Evolutionary conservation across 1,140 invertebrate species (phyloP), one percentile per base, ranked within the genome.

Genomic region (Trichomalopsis sarcophagae): DNA sequence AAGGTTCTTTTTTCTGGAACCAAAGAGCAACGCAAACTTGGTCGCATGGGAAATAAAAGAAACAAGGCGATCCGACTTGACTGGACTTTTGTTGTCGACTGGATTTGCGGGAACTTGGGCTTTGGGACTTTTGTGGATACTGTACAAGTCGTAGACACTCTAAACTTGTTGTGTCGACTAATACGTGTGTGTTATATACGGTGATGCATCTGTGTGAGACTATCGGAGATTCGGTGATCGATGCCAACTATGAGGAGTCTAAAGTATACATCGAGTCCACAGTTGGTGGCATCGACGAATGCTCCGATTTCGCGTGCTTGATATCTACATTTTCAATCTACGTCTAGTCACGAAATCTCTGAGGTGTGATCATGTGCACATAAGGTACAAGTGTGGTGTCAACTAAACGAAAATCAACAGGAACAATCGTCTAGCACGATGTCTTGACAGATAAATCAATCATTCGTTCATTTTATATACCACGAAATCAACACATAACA

Each of bases 121-220:
- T 33, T 71, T 71, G 21, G 68, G 68, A 33, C 13, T 71, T 71
- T 30, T 7, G 27, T 71, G 30, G 14, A 33, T 71, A 71, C 27
- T 27, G 68, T 71, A 71, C 68, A 71, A 71, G 68, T 30, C 10
- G 68, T 69, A 71, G 6, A 30, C 23, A 30, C 30, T 71, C 27
- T 33, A 3, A 71, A 30, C 27, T 71, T 71, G 13, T 30, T 71
- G 2, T 71, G n/a, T 71, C 6, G 23, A 76, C n/a, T n/a, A 21
- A 76, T 50, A n/a, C 75, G 55, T 13, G 50, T 13, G 44, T 40
- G 21, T 50, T n/a, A n/a, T 62, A 69, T 77, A 77, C 14, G 55
- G 55, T 62, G 76, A 78, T 62, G 13, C 76, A 78, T 55, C 21
- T 17, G 17, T 78, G 50, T 78, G 21, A 14, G 13, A 78, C 5